phyloP scores from a whole-genome alignment of 1,140 invertebrate genomes.

The Megalonaias nervosa region DNA sequence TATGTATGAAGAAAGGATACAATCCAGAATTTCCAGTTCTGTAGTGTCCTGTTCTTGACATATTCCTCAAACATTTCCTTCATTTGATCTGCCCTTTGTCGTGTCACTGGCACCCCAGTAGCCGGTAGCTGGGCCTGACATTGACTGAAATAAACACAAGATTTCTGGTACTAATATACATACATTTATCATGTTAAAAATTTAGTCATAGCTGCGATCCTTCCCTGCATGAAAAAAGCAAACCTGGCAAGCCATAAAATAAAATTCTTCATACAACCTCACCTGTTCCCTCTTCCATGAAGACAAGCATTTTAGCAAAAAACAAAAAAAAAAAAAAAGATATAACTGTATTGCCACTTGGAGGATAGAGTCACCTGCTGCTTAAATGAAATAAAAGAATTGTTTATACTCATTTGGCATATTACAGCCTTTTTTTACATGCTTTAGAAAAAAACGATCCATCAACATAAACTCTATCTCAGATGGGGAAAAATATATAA shows the following conservation, averaged over 20 bases:
- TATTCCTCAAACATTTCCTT: slow-evolving; percentile 96
- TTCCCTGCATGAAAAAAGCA: not conserved
- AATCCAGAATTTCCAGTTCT: slow-evolving; percentile 99
- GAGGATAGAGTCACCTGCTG: too few species aligned
- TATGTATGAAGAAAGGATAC: slow-evolving; percentile 76
- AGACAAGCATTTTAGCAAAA: too few species aligned
- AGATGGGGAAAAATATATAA: too few species aligned
- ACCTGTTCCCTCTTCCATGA: not conserved
- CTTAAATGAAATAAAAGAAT: too few species aligned
- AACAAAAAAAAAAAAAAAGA: too few species aligned
- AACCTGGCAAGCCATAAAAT: not conserved
- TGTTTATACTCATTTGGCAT: too few species aligned
- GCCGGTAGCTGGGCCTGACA: slow-evolving; percentile 95
- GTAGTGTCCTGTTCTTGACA: slow-evolving; percentile 85
- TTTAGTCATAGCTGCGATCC: too few species aligned
- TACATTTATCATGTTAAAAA: not conserved
- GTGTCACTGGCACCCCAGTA: slow-evolving; percentile 93
- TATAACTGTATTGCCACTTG: too few species aligned
- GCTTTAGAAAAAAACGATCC: too few species aligned
- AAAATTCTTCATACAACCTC: not conserved
- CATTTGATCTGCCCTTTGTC: slow-evolving; percentile 88
- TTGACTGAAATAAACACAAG: slow-evolving; percentile 52
- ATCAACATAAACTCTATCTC: too few species aligned
- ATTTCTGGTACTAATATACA: slow-evolving; percentile 1
- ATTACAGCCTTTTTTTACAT: too few species aligned